Evolutionary conservation across 2,888 invertebrate genomes (phyloP).

Genomic region (Heliconius sara): DNA sequence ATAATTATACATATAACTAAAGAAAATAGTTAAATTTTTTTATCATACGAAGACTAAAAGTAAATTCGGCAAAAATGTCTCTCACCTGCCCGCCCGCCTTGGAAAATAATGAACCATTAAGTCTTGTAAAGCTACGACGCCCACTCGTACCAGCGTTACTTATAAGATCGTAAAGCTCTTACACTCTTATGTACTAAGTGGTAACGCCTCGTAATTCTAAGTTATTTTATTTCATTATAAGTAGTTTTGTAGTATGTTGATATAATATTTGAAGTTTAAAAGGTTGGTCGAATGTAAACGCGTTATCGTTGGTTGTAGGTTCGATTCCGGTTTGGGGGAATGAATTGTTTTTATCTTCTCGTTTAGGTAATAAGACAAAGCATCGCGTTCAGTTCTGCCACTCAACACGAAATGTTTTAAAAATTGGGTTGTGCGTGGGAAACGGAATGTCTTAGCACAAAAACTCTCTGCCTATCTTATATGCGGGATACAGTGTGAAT

Average conservation of each 20-base stretch:
- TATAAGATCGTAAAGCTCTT: constrained; percentile 15
- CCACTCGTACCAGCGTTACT: constrained; percentile 16
- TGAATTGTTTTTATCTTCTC: neutral
- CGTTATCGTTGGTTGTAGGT: too few species aligned
- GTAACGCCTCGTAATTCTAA: neutral
- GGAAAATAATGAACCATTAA: constrained; percentile 43
- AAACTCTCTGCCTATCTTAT: too few species aligned
- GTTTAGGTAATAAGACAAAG: neutral
- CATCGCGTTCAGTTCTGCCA: neutral
- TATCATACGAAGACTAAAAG: constrained; percentile 9
- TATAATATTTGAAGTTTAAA: neutral
- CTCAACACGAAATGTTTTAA: neutral
- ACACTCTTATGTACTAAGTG: constrained; percentile 8
- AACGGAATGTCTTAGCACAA: too few species aligned
- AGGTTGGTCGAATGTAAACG: neutral
- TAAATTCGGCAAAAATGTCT: constrained; percentile 42
- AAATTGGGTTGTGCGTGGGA: too few species aligned
- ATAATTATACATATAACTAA: neutral
- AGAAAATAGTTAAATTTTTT: neutral
- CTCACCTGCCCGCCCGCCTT: constrained; percentile 39
- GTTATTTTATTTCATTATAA: neutral
- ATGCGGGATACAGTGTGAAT: too few species aligned
- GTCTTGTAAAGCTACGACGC: constrained; percentile 30
- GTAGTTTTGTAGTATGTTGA: neutral
- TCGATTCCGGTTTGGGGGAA: neutral